A percentile compares a stretch with the other conserved stretches of the same genome.
Evolutionary conservation across 2,888 invertebrate genomes (phyloP).

Genomic region (Antheraea yamamai): DNA sequence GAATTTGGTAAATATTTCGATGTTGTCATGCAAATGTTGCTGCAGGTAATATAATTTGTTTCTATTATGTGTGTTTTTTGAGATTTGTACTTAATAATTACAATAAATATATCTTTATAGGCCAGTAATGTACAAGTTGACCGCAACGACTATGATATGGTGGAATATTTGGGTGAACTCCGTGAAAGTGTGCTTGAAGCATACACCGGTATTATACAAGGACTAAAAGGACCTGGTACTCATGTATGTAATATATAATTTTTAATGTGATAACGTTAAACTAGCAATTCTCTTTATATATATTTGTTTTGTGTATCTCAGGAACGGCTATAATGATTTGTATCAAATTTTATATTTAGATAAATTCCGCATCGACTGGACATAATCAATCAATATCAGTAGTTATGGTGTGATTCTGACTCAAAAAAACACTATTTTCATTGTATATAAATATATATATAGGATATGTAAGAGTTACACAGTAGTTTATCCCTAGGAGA

Average conservation of each 20-base stretch:
- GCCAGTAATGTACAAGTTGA: constrained; percentile 97
- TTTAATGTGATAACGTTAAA: no score
- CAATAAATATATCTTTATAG: constrained; percentile 84
- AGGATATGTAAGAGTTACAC: no score
- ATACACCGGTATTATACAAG: constrained; percentile 99
- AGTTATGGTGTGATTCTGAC: no score
- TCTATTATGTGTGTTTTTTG: not conserved
- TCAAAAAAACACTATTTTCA: no score
- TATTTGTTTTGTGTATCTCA: no score
- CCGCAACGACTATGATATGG: constrained; percentile 95
- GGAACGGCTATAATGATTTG: no score
- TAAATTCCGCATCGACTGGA: no score
- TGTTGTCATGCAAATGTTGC: constrained; percentile 78
- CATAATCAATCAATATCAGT: no score
- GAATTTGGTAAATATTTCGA: constrained; percentile 97
- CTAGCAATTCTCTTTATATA: no score
- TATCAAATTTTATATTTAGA: no score
- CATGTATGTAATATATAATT: constrained; percentile 48
- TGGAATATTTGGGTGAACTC: constrained; percentile 97
- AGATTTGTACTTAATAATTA: not conserved
- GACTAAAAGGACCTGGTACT: constrained; percentile 90
- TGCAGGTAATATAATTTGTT: constrained; percentile 84
- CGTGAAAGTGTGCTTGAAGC: constrained; percentile 98
- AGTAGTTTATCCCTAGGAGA: no score
- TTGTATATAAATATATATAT: no score